These are phyloP conservation scores for Leptogaster cylindrica DNA, from an alignment of 2,888 invertebrate genomes.

Conservation along the genomic window DNA sequence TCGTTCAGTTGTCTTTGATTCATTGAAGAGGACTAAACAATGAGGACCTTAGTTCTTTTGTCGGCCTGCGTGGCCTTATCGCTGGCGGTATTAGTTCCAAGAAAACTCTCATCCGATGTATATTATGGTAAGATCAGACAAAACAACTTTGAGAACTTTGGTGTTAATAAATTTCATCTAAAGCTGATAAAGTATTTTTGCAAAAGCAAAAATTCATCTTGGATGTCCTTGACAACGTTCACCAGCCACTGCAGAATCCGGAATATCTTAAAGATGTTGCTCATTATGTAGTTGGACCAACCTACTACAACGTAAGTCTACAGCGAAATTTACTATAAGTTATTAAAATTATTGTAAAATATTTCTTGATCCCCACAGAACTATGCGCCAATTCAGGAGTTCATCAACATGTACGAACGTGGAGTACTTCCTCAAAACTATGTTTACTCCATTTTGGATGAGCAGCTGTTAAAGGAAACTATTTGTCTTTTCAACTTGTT, in stretches of 20 bases:
- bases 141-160: not conserved
- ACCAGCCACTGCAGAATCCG: constrained; percentile 35
- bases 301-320: constrained; percentile 38
- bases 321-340: not conserved
- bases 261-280: constrained; percentile 30
- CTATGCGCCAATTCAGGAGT: constrained; percentile 36
- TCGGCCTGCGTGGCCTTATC: constrained; percentile 62
- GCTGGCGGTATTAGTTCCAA: constrained; percentile 53
- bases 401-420: constrained; percentile 48
- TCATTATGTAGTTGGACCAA: constrained; percentile 29
- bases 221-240: constrained; percentile 47
- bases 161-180: not conserved
- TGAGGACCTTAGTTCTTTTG: constrained; percentile 64
- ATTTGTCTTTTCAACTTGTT: constrained; percentile 70
- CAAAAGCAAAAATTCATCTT: constrained; percentile 62
- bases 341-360: not conserved
- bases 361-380: constrained; percentile 25
- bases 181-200: constrained; percentile 61
- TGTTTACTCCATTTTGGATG: constrained; percentile 65
- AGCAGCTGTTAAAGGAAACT: constrained; percentile 65
- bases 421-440: constrained; percentile 66
- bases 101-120: constrained; percentile 44
- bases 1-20: not conserved
- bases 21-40: constrained; percentile 51
- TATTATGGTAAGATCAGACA: constrained; percentile 31